Conservation (phyloP, 2,113 vertebrate species). For the Vicugna pacos region DNA sequence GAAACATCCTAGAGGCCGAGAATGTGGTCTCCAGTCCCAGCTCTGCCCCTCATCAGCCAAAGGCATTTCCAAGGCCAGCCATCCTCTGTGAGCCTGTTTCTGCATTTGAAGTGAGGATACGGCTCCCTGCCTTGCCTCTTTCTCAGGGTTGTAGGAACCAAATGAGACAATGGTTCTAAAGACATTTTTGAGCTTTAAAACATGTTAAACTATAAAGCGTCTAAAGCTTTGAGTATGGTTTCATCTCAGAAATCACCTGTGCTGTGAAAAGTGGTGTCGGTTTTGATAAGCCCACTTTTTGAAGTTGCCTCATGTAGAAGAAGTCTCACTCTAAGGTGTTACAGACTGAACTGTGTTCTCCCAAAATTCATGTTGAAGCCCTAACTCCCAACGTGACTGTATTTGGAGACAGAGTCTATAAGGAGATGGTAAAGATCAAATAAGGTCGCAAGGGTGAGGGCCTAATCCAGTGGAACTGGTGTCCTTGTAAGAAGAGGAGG, state of each 20-base stretch:
- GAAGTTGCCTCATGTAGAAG: background rate
- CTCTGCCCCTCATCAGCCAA: background rate
- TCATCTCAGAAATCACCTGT: background rate
- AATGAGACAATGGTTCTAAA: background rate
- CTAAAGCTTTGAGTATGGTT: background rate
- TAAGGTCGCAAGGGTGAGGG: background rate
- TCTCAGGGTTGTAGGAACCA: background rate
- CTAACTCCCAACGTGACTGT: background rate
- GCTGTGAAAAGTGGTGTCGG: background rate
- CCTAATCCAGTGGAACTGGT: background rate
- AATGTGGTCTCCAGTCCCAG: too few relatives aligned
- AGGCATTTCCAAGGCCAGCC: background rate
- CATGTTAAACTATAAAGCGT: background rate
- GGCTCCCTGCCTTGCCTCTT: background rate
- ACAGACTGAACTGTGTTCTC: too few relatives aligned
- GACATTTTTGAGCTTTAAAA: background rate
- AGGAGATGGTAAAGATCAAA: background rate
- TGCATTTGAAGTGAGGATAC: background rate
- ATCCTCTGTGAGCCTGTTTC: background rate
- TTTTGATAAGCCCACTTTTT: background rate
- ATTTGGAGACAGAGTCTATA: background rate
- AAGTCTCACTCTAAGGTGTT: background rate
- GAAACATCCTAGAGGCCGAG: background rate
- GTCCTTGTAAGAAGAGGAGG: background rate
- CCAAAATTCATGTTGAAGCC: background rate